Percentiles rank a stretch among this genome's conserved stretches.
These are phyloP conservation scores for Drosophila lacteicornis DNA, from an alignment of 1,140 invertebrate species.

Conservation along the genomic window DNA sequence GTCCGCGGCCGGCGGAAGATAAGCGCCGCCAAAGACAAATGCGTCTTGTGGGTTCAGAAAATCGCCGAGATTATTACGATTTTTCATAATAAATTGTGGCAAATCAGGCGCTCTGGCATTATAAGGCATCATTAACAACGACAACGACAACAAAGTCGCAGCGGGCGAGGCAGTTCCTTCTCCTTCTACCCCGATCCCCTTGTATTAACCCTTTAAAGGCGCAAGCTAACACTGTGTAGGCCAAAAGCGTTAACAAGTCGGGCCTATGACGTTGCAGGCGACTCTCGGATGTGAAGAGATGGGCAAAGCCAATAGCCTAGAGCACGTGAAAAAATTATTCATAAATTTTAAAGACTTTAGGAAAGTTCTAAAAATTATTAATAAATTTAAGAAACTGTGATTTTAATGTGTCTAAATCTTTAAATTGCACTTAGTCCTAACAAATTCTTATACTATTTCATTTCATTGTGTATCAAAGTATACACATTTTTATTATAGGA, in stretches of 20 bases:
- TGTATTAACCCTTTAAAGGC: constrained; percentile 33
- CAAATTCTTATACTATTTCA: too few relatives aligned
- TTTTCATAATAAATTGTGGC: constrained; percentile 84
- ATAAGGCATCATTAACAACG: constrained; percentile 83
- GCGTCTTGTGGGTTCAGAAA: constrained; percentile 82
- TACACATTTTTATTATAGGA: too few relatives aligned
- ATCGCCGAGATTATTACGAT: constrained; percentile 80
- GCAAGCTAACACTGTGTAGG: constrained; percentile 77
- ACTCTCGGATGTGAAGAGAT: constrained; percentile 13
- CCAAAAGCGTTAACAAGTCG: constrained; percentile 79
- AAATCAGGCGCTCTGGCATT: constrained; percentile 83
- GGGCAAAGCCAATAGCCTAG: constrained; percentile 47
- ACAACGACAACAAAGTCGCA: constrained; percentile 60
- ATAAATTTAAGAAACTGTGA: background rate
- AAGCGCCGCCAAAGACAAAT: constrained; percentile 81
- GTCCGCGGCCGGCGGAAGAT: constrained; percentile 48
- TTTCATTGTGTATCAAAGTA: too few relatives aligned
- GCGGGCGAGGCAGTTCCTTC: constrained; percentile 36
- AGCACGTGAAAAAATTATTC: constrained; percentile 2
- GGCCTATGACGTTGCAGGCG: constrained; percentile 59
- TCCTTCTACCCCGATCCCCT: background rate
- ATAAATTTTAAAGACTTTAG: too few relatives aligned
- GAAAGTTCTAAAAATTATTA: too few relatives aligned
- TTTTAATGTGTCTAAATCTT: background rate
- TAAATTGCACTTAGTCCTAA: too few relatives aligned